These are phyloP conservation scores for Chaetura pelagica DNA, from an alignment of 2,113 vertebrate genomes.

Conservation along the genomic window DNA sequence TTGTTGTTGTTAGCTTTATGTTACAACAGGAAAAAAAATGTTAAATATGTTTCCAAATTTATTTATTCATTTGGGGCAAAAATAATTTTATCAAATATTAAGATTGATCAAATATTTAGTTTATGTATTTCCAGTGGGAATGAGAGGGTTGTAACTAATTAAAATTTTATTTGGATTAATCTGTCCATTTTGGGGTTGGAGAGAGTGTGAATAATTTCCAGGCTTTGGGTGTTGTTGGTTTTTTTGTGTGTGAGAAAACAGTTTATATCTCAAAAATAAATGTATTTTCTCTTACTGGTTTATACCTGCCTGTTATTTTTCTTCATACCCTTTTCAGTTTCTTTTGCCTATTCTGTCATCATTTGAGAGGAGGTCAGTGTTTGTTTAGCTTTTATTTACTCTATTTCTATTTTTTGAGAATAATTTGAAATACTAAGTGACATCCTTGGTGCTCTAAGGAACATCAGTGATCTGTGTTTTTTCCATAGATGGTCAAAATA, in stretches of 20 bases:
- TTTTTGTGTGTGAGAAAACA: not conserved
- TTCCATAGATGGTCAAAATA: not conserved
- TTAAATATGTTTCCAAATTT: not conserved
- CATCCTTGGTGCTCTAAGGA: not conserved
- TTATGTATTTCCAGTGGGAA: not conserved
- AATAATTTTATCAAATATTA: not conserved
- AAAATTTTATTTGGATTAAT: not conserved
- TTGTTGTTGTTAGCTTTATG: not conserved
- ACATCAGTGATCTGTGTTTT: not conserved
- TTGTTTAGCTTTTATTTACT: not conserved
- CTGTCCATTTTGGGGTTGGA: fast-evolving
- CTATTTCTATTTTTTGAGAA: not conserved
- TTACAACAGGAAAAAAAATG: not conserved
- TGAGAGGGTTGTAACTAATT: not conserved
- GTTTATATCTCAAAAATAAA: not conserved
- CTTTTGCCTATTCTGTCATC: not conserved
- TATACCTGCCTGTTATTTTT: not conserved
- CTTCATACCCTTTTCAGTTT: not conserved
- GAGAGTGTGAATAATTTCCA: not conserved
- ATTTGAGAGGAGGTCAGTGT: not conserved
- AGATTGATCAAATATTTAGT: not conserved
- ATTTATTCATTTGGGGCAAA: not conserved
- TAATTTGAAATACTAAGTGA: not conserved
- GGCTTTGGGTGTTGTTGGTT: fast-evolving
- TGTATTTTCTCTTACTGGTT: not conserved